A percentile compares a stretch with the other conserved stretches of the same genome.
phyloP scores from a whole-genome alignment of 2,797 vertebrate genomes.

The Thamnophis elegans region DNA sequence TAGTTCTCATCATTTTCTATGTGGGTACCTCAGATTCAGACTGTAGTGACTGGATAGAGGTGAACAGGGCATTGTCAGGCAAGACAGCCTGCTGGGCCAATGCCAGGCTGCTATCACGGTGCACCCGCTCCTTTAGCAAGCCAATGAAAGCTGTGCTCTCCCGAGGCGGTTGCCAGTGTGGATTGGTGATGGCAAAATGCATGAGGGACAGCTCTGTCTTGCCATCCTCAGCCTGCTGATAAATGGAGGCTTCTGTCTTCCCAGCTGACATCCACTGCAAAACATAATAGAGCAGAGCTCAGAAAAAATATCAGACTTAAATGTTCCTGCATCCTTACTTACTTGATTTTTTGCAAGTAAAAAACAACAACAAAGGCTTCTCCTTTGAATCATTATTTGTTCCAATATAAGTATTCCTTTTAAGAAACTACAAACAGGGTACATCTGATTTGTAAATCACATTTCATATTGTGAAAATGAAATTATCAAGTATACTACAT shows the following conservation, averaged over 20 bases:
- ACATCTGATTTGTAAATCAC: background rate
- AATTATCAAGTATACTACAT: background rate
- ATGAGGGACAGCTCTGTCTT: slow-evolving; percentile 97
- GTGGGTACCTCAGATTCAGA: slow-evolving; percentile 87
- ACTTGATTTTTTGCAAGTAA: background rate
- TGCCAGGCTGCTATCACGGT: slow-evolving; percentile 82
- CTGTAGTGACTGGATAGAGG: slow-evolving; percentile 81
- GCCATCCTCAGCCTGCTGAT: slow-evolving; percentile 96
- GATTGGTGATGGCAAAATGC: slow-evolving; percentile 98
- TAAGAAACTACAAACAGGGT: background rate
- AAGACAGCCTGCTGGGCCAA: slow-evolving; percentile 76
- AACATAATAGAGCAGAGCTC: slow-evolving; percentile 6
- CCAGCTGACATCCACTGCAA: slow-evolving; percentile 93
- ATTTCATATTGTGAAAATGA: background rate
- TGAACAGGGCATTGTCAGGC: slow-evolving; percentile 81
- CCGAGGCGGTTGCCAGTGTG: slow-evolving; percentile 92
- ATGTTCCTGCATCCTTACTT: background rate
- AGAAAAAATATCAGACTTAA: background rate
- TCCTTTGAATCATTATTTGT: background rate
- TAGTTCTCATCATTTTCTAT: background rate
- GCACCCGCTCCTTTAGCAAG: slow-evolving; percentile 93
- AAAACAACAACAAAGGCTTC: background rate
- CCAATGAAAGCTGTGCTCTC: slow-evolving; percentile 97
- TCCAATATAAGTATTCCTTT: background rate
- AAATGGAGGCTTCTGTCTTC: slow-evolving; percentile 95